Conservation (phyloP, 2,113 vertebrate species). For the crab-eating macaque (Macaca fascicularis) region T2T-MFA8v1.1 NC_088387.1:19132001-19132500, state of each 20-base stretch:
- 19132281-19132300: too few species aligned
- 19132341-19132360: too few species aligned
- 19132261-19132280: neutral
- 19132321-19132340: too few species aligned
- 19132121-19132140: neutral
- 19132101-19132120: neutral
- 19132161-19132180: neutral
- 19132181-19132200: neutral
- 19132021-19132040: neutral
- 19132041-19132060: neutral
- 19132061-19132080: neutral
- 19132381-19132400: too few species aligned
- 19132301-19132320: too few species aligned
- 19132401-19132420: too few species aligned
- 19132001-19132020: neutral
- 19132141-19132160: neutral
- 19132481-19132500: too few species aligned
- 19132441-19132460: too few species aligned
- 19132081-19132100: neutral
- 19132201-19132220: neutral
- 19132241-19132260: neutral
- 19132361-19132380: too few species aligned
- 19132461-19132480: too few species aligned
- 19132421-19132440: too few species aligned
- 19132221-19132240: neutral